Evolutionary conservation across 2,797 vertebrate species (phyloP).

Genomic region (Lepilemur ruficaudatus): DNA sequence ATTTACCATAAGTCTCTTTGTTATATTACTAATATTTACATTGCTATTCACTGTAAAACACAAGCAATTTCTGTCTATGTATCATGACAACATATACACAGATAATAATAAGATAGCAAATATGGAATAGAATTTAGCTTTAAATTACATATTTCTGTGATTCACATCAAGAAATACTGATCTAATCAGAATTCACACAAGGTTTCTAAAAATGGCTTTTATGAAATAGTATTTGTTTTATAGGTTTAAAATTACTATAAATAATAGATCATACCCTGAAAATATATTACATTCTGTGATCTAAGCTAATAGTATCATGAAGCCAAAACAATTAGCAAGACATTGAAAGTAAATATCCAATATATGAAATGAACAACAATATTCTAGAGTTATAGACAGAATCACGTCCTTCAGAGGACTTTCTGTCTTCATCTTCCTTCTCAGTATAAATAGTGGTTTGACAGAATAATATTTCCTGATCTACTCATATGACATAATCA

Average conservation of each 20-base stretch:
- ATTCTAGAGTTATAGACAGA: not conserved
- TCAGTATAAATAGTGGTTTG: not conserved
- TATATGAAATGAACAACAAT: not conserved
- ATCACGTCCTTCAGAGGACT: not conserved
- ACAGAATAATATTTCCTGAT: not conserved
- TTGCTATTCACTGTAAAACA: not conserved
- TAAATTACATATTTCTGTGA: not conserved
- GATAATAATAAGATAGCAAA: not conserved
- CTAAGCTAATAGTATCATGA: not conserved
- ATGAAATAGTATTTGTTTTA: not conserved
- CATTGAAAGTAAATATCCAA: not conserved
- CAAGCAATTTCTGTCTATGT: not conserved
- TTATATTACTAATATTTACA: not conserved
- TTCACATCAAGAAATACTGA: not conserved
- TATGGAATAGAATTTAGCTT: not conserved
- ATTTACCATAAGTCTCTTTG: not conserved
- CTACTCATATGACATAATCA: not conserved
- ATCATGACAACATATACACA: not conserved
- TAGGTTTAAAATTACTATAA: not conserved
- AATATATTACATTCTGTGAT: not conserved
- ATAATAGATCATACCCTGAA: not conserved
- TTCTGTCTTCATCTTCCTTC: not conserved
- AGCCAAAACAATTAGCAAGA: not conserved
- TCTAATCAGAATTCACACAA: not conserved
- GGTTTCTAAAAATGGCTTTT: not conserved